Evolutionary conservation across 2,113 vertebrate genomes (phyloP), one percentile per base, ranked within the genome.

Genomic region (Cathartes aura): DNA sequence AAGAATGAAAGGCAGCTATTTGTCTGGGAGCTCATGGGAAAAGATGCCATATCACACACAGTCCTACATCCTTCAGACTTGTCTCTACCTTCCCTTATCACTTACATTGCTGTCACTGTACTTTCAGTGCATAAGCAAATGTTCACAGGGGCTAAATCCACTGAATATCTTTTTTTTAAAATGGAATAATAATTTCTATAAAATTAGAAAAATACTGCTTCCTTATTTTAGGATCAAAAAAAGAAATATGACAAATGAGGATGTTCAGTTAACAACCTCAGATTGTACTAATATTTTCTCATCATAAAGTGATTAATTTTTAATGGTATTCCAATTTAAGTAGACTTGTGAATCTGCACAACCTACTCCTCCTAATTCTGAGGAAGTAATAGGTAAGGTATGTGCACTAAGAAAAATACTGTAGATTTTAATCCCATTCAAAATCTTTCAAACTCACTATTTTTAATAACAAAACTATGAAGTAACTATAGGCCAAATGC

Each of bases 1-100:
- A 89, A 97, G 97, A 98, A 98, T 82, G 98, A 98, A 99, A 98
- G 93, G 97, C 95, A 97, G 93, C 95, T 98, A 97, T 98, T 98
- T 98, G 98, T 98, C 97, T 98, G 93, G 75, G 93, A 97, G 90
- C 91, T 94, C 83, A 71, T 82, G 93, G 97, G 97, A 96, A 97
- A 98, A 97, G 92, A 97, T 87, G 95, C 89, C 96, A 95, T 91
- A 93, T 95, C 87, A 95, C 88, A 98, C 93, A 89, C 70, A 91
- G 82, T 78, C 79, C 95, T 92, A 85, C 92, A 96, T 95, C 95
- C 89, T 97, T 95, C 95, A 97, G 94, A 64, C 71, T 95, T 95
- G 91, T 94, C 94, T 94, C 90, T 89, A 84, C 93, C 70, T 95
- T 91, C 74, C 80, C 88, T 92, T 95, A 96, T 94, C 95, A 95